A percentile compares a stretch with the other conserved stretches of the same genome.
Conservation (phyloP, 2,113 vertebrate species). For the Potamarius usumacintae region DNA sequence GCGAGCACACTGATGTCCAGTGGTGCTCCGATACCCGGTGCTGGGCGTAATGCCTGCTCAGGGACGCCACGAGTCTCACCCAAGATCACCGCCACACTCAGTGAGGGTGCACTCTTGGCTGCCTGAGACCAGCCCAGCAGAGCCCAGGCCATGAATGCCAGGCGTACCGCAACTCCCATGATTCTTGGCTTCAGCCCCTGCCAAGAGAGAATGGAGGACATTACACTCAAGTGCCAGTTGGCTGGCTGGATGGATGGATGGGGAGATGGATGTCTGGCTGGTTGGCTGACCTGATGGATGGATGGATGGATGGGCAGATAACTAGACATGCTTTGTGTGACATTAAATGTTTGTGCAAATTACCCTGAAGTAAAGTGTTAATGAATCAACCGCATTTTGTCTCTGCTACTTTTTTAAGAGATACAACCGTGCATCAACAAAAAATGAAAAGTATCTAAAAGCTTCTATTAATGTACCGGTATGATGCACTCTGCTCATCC, state of each 20-base stretch:
- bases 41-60: slow-evolving; percentile 42
- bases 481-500: neutral
- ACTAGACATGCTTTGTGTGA: neutral
- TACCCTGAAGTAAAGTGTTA: neutral
- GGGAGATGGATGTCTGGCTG: neutral
- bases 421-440: neutral
- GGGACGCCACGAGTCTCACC: slow-evolving; percentile 46
- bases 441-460: neutral
- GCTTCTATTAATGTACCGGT: neutral
- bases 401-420: neutral
- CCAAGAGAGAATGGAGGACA: neutral
- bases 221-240: neutral
- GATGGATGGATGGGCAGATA: neutral
- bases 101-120: slow-evolving; percentile 48
- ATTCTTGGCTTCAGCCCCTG: slow-evolving; percentile 51
- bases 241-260: neutral
- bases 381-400: neutral
- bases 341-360: neutral
- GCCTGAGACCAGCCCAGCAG: slow-evolving; percentile 54
- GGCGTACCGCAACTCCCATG: slow-evolving; percentile 49
- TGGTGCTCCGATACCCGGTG: slow-evolving; percentile 35
- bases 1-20: slow-evolving; percentile 49
- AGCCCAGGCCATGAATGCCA: slow-evolving; percentile 44
- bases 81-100: slow-evolving; percentile 54
- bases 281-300: neutral